Conservation (phyloP, 2,113 vertebrate genomes). For the Carassius carassius region DNA sequence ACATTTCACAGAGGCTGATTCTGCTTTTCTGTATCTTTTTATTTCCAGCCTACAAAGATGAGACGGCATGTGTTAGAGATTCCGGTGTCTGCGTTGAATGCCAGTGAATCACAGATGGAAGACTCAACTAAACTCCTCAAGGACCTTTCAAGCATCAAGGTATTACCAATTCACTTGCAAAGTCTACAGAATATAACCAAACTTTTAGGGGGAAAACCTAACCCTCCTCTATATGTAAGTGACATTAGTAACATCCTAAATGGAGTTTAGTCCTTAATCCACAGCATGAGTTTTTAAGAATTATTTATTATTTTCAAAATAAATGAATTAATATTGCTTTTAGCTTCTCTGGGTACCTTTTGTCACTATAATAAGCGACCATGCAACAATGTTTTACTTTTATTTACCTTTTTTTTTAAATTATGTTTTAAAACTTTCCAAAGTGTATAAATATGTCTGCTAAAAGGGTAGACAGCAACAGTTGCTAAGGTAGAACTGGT, state of each 20-base stretch:
- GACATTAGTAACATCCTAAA: not conserved
- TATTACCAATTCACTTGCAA: conserved; percentile 57
- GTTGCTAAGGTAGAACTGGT: not conserved
- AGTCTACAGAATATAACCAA: not conserved
- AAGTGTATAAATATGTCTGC: not conserved
- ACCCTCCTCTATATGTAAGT: not conserved
- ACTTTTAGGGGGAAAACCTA: not conserved
- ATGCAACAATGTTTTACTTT: not conserved
- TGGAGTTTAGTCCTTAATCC: not conserved
- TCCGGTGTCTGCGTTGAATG: conserved; percentile 73
- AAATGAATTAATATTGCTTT: not conserved
- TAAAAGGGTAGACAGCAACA: not conserved
- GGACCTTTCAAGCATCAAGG: conserved; percentile 80
- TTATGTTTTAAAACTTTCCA: not conserved
- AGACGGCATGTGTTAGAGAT: conserved; percentile 71
- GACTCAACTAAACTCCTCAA: conserved; percentile 70
- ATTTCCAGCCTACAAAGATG: conserved; percentile 10
- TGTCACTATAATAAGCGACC: not conserved
- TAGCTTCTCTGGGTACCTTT: not conserved
- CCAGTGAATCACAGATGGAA: conserved; percentile 61
- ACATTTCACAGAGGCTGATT: not conserved
- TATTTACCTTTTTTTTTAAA: not conserved
- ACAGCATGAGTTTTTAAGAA: not conserved
- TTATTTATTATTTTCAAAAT: not conserved
- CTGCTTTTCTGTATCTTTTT: not conserved